A percentile compares a stretch with the other conserved stretches of the same genome.
phyloP scores from a whole-genome alignment of 2,888 invertebrate genomes.

The Pasiphila rectangulata region DNA sequence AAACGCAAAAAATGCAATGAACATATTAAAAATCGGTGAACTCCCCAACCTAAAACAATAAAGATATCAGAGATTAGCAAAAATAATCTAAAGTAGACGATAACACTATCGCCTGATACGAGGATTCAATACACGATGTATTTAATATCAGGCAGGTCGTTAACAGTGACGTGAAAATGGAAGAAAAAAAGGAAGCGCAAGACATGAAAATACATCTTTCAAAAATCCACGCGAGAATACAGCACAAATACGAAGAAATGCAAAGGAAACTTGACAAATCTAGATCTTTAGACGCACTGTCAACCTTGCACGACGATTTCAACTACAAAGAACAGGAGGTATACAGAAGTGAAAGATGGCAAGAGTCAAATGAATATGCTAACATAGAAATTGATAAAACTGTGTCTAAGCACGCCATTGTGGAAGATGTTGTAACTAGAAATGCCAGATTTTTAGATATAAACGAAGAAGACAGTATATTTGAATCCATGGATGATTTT shows the following conservation, averaged over 20 bases:
- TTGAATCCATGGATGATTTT: conserved; percentile 39
- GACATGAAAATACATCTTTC: conserved; percentile 43
- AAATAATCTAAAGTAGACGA: conserved; percentile 64
- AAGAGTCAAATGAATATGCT: conserved; percentile 32
- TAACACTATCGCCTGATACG: conserved; percentile 48
- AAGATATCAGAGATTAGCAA: conserved; percentile 48
- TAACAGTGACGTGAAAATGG: conserved; percentile 19
- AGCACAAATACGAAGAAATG: conserved; percentile 66
- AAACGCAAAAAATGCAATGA: too few relatives aligned
- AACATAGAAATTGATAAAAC: conserved; percentile 26
- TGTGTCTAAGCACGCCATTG: conserved; percentile 35
- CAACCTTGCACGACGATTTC: conserved; percentile 47
- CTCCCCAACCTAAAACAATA: conserved; percentile 20
- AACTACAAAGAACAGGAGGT: conserved; percentile 40
- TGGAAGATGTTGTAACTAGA: conserved; percentile 45
- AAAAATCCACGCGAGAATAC: conserved; percentile 60
- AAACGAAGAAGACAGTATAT: conserved; percentile 43
- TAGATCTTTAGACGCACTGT: conserved; percentile 59
- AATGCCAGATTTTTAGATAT: conserved; percentile 44
- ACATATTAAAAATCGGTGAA: conserved; percentile 5
- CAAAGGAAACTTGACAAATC: conserved; percentile 65
- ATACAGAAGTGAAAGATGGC: conserved; percentile 43
- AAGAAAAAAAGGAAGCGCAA: neutral
- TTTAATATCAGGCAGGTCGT: conserved; percentile 36
- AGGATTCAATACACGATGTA: conserved; percentile 28